Evolutionary conservation across 2,113 vertebrate genomes (phyloP).

Genomic region (Polypterus senegalus): DNA sequence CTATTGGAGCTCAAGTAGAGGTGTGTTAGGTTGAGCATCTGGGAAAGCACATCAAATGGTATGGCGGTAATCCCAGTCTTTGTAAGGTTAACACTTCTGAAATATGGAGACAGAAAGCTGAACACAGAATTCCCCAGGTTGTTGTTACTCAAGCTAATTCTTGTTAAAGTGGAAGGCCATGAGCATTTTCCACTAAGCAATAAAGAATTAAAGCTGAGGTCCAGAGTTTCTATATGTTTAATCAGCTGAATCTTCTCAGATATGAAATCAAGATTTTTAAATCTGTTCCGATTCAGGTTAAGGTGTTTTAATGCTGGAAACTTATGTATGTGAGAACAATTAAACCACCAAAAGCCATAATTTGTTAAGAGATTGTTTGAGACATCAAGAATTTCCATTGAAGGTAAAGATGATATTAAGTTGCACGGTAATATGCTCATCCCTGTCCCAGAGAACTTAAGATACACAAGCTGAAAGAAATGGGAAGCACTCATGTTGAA

Average conservation of each 20-base stretch:
- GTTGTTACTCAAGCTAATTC: background rate
- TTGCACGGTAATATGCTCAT: background rate
- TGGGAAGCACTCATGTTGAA: background rate
- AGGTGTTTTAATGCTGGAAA: background rate
- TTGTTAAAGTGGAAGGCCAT: background rate
- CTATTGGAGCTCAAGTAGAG: constrained; percentile 1
- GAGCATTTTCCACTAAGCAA: background rate
- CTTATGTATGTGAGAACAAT: background rate
- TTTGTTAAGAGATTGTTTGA: background rate
- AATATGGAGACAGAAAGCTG: background rate
- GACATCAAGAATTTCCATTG: constrained; percentile 1
- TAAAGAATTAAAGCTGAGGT: background rate
- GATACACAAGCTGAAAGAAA: background rate
- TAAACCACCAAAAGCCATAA: background rate
- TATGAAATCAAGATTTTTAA: background rate
- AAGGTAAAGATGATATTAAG: background rate
- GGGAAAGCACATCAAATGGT: background rate
- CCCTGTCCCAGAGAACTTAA: constrained; percentile 2
- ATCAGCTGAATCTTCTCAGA: background rate
- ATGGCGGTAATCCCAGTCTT: background rate
- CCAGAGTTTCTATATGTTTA: background rate
- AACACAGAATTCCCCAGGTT: background rate
- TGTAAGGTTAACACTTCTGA: background rate
- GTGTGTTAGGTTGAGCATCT: background rate
- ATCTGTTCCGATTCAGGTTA: background rate